Conservation (phyloP, 2,797 vertebrate species). For the Harpagifer antarcticus region DNA sequence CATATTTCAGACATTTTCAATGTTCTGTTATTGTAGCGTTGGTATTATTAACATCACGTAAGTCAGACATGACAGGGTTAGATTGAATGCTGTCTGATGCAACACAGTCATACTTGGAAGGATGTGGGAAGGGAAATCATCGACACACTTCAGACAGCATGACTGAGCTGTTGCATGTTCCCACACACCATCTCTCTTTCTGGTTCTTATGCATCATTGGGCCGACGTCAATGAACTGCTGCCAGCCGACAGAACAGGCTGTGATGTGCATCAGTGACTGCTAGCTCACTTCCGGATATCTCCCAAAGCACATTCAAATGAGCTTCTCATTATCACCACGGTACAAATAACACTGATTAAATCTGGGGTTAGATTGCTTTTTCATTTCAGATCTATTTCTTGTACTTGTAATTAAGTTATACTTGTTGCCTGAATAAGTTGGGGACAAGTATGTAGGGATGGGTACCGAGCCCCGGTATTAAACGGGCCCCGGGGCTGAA, state of each 20-base stretch:
- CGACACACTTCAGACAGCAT: slow-evolving; percentile 58
- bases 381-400: background rate
- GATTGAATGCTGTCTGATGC: slow-evolving; percentile 30
- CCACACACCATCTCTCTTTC: slow-evolving; percentile 70
- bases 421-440: background rate
- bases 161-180: slow-evolving; percentile 59
- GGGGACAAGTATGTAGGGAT: background rate
- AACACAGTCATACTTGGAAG: slow-evolving; percentile 36
- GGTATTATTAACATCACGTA: background rate
- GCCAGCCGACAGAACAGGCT: slow-evolving; percentile 50
- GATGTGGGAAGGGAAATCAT: slow-evolving; percentile 50
- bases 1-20: background rate
- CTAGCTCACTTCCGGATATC: slow-evolving; percentile 30
- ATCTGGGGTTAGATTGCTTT: slow-evolving; percentile 1
- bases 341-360: slow-evolving; percentile 1
- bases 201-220: slow-evolving; percentile 47
- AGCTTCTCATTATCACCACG: slow-evolving; percentile 12
- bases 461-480: too few relatives aligned
- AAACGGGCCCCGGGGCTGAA: too few relatives aligned
- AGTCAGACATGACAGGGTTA: slow-evolving; percentile 6
- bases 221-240: slow-evolving; percentile 49
- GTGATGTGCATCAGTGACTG: slow-evolving; percentile 47
- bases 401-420: background rate
- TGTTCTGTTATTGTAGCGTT: background rate
- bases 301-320: slow-evolving; percentile 23